These are phyloP conservation scores for Mionectes macconnelli DNA, from an alignment of 2,113 vertebrate species.

Conservation along the genomic window DNA sequence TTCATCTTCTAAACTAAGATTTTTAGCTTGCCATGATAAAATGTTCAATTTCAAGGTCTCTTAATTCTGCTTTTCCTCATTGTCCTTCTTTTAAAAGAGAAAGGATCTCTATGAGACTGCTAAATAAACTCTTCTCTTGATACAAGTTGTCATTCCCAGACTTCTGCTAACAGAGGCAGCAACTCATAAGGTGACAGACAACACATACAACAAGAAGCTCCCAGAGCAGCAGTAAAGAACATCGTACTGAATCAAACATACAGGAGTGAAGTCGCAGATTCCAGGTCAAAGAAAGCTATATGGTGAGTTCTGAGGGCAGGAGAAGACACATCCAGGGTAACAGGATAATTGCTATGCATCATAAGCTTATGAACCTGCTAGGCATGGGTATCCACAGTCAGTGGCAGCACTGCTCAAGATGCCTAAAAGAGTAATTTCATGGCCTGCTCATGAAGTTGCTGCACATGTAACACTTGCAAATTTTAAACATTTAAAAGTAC, in stretches of 20 bases:
- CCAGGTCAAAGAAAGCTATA: neutral
- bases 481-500: neutral
- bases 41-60: neutral
- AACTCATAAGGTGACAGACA: neutral
- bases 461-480: neutral
- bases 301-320: neutral
- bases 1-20: neutral
- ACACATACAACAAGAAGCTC: neutral
- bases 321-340: neutral
- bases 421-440: neutral
- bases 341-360: neutral
- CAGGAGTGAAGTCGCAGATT: neutral
- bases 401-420: neutral
- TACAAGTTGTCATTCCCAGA: neutral
- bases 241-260: neutral
- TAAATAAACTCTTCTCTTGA: neutral
- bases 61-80: neutral
- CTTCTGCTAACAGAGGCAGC: neutral
- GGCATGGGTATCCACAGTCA: neutral
- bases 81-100: neutral
- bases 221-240: neutral
- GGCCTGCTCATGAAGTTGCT: neutral
- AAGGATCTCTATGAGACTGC: fast-evolving
- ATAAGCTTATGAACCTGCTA: neutral
- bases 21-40: neutral